phyloP scores from a whole-genome alignment of 1,140 invertebrate species.

The Micrasema longulum region DNA sequence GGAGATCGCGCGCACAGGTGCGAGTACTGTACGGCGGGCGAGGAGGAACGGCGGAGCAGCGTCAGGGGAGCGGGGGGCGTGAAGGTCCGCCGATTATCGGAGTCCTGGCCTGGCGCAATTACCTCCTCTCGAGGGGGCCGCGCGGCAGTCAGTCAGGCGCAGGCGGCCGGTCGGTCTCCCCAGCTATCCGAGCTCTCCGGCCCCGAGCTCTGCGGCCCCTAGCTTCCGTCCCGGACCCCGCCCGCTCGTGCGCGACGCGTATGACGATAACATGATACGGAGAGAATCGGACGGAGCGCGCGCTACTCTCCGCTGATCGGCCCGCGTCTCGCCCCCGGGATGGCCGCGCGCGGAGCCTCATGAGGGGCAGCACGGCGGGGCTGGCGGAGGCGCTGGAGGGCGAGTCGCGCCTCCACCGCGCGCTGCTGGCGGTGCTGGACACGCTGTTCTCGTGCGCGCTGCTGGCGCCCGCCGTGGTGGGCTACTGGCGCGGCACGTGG shows the following conservation, averaged over 20 bases:
- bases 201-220: slow-evolving; percentile 40
- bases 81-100: slow-evolving; percentile 60
- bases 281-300: slow-evolving; percentile 5
- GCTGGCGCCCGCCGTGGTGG: slow-evolving; percentile 82
- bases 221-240: background rate
- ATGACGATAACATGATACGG: background rate
- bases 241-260: background rate
- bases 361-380: slow-evolving; percentile 72
- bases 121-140: slow-evolving; percentile 46
- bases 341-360: slow-evolving; percentile 48
- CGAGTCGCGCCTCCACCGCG: slow-evolving; percentile 68
- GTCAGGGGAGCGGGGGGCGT: slow-evolving; percentile 25
- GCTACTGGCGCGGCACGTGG: slow-evolving; percentile 90
- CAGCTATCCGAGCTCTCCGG: slow-evolving; percentile 12
- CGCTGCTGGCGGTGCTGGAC: slow-evolving; percentile 77
- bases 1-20: too few relatives aligned
- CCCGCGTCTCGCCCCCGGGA: slow-evolving; percentile 7
- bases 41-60: too few relatives aligned
- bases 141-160: slow-evolving; percentile 52
- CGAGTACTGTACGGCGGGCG: too few relatives aligned
- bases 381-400: slow-evolving; percentile 66
- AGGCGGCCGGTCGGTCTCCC: slow-evolving; percentile 1
- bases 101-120: slow-evolving; percentile 58
- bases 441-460: slow-evolving; percentile 77
- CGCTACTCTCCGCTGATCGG: background rate